Evolutionary conservation across 2,888 invertebrate species (phyloP).

Genomic region (Zygogramma bicolorata): DNA sequence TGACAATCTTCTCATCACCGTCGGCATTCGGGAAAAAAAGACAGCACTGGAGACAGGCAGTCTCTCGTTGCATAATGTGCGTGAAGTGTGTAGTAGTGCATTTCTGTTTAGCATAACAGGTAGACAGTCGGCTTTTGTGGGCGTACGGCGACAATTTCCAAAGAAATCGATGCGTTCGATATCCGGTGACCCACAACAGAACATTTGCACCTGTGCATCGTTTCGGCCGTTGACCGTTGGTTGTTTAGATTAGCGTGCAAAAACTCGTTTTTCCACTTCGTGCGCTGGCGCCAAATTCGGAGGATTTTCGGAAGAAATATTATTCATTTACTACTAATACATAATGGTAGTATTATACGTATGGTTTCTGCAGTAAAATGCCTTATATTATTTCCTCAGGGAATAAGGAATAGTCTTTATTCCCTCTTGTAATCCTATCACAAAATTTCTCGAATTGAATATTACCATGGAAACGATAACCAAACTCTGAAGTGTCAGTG

Average conservation of each 20-base stretch:
- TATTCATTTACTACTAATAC: no score
- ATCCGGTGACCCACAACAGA: slow-evolving; percentile 58
- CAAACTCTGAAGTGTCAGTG: no score
- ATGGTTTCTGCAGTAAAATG: no score
- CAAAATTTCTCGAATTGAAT: no score
- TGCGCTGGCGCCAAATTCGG: neutral
- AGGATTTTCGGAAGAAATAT: neutral
- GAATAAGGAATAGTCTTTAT: no score
- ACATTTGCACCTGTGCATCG: slow-evolving; percentile 64
- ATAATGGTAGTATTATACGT: no score
- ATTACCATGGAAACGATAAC: no score
- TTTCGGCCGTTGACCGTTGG: slow-evolving; percentile 63
- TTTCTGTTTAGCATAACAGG: slow-evolving; percentile 9
- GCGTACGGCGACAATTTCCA: neutral
- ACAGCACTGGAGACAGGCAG: slow-evolving; percentile 8
- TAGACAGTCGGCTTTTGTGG: neutral
- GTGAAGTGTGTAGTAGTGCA: slow-evolving; percentile 5
- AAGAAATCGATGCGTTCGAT: slow-evolving; percentile 11
- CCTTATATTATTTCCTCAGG: no score
- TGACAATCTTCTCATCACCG: neutral
- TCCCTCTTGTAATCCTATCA: no score
- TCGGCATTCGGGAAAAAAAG: neutral
- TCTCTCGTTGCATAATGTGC: slow-evolving; percentile 7
- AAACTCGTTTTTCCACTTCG: neutral
- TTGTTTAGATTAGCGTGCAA: slow-evolving; percentile 23